Evolutionary conservation across 2,797 vertebrate species (phyloP).

Genomic region (Phylloscopus collybita): DNA sequence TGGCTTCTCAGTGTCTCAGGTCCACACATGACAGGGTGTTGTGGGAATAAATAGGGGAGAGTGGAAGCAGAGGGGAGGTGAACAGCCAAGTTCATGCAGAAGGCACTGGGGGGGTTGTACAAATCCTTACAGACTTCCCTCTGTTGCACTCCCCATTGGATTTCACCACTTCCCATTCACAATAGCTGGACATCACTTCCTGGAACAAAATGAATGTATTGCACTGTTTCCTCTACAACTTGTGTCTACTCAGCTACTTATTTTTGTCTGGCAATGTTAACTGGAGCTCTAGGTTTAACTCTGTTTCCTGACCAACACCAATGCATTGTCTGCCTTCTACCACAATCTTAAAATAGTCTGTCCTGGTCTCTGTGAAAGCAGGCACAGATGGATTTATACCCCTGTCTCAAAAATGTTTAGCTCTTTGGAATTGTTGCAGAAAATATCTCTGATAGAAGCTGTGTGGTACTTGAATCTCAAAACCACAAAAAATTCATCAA

Average conservation of each 20-base stretch:
- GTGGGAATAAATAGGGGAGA: neutral
- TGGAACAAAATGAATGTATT: slow-evolving; percentile 1
- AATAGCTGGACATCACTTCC: slow-evolving; percentile 56
- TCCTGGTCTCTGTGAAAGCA: neutral
- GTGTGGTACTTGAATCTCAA: neutral
- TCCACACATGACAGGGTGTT: neutral
- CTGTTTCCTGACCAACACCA: slow-evolving; percentile 48
- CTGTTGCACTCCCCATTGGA: fast-evolving
- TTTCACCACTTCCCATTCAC: neutral
- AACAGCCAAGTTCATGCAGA: neutral
- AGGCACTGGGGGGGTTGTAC: neutral
- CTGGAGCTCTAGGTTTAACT: slow-evolving; percentile 2
- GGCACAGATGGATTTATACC: neutral
- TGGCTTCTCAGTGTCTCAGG: neutral
- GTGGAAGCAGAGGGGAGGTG: neutral
- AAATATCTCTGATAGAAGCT: neutral
- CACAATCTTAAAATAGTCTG: slow-evolving; percentile 28
- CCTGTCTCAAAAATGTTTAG: neutral
- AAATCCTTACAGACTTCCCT: neutral
- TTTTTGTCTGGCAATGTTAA: slow-evolving; percentile 35
- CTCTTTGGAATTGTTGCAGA: neutral
- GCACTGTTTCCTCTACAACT: slow-evolving; percentile 31
- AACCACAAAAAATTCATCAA: neutral
- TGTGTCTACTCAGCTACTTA: neutral
- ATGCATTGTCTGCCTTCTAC: slow-evolving; percentile 26